phyloP scores from a whole-genome alignment of 1,140 invertebrate genomes.

The Lepidotrigona ventralis region DNA sequence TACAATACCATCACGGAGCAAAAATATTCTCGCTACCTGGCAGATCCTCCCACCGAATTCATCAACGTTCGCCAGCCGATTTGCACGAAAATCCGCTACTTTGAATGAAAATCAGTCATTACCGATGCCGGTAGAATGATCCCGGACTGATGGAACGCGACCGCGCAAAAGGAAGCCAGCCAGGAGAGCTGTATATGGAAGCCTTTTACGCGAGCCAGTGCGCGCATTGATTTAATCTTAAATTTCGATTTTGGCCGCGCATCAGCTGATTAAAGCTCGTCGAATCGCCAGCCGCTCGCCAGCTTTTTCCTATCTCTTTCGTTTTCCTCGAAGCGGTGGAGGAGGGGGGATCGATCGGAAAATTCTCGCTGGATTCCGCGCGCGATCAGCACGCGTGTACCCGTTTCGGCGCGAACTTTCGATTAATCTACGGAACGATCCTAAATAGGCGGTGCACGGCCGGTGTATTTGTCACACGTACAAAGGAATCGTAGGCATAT shows the following conservation, averaged over 20 bases:
- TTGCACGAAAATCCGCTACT: constrained; percentile 2
- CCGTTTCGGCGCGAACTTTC: constrained; percentile 30
- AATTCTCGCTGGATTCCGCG: constrained; percentile 6
- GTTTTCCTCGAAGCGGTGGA: neutral
- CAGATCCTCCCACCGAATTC: neutral
- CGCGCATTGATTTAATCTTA: constrained; percentile 39
- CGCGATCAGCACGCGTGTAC: neutral
- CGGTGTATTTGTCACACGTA: constrained; percentile 61
- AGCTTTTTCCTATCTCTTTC: neutral
- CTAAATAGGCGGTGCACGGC: constrained; percentile 49
- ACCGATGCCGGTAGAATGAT: constrained; percentile 1
- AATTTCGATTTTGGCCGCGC: constrained; percentile 24
- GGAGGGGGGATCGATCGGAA: neutral
- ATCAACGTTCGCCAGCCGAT: neutral
- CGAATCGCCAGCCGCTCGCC: neutral
- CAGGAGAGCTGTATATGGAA: neutral
- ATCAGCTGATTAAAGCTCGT: constrained; percentile 39
- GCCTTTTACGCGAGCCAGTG: constrained; percentile 6
- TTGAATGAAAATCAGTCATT: constrained; percentile 10
- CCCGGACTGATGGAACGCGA: neutral
- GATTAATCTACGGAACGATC: constrained; percentile 48
- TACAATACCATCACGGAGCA: no score
- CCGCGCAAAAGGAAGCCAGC: constrained; percentile 2
- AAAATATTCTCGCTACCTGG: neutral
- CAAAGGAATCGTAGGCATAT: constrained; percentile 60